Percentiles rank a stretch among this genome's conserved stretches.
Conservation (phyloP, 2,113 vertebrate genomes). For the Crotalus viridis region DNA sequence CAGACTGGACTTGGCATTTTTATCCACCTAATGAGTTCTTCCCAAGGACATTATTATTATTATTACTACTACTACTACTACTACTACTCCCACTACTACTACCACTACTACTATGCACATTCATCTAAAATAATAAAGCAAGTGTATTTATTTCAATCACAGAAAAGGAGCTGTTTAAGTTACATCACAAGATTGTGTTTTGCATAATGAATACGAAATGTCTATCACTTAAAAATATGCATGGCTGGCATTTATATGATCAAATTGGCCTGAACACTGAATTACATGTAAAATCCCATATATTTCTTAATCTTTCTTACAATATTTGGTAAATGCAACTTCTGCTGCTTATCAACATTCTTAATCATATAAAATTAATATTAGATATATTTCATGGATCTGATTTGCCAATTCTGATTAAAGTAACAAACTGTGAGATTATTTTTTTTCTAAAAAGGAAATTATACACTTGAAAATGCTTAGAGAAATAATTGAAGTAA, state of each 20-base stretch:
- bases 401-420: background rate
- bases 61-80: background rate
- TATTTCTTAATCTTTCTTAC: background rate
- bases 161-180: background rate
- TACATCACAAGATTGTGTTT: background rate
- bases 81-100: too few species aligned
- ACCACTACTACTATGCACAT: background rate
- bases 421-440: background rate
- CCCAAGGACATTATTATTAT: background rate
- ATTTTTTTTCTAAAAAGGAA: slow-evolving; percentile 4
- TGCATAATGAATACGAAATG: background rate
- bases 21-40: background rate
- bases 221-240: background rate
- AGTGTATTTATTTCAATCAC: background rate
- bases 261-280: background rate
- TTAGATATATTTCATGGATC: background rate
- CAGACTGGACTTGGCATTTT: background rate
- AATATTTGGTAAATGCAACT: background rate
- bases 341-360: background rate
- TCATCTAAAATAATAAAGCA: background rate
- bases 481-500: slow-evolving; percentile 43
- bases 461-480: background rate
- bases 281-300: background rate
- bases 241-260: background rate
- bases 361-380: background rate